Evolutionary conservation across 2,797 vertebrate genomes (phyloP).

Genomic region (Lepus townsendii): DNA sequence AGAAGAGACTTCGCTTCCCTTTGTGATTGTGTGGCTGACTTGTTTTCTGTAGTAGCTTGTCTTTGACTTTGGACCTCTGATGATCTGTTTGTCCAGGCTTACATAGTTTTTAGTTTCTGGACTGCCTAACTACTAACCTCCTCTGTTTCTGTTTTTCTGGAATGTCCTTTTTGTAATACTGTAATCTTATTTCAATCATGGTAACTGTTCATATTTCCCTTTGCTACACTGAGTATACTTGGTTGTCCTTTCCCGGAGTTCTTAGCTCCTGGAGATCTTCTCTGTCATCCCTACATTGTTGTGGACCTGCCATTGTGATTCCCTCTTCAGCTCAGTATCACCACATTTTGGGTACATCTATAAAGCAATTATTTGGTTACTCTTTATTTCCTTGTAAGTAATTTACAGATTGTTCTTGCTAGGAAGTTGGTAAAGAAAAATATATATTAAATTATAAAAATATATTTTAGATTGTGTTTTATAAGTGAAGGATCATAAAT

Average conservation of each 20-base stretch:
- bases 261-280: not conserved
- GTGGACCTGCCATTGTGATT: not conserved
- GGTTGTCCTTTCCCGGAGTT: not conserved
- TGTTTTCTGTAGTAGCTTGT: not conserved
- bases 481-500: not conserved
- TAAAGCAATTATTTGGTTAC: not conserved
- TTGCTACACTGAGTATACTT: not conserved
- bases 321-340: not conserved
- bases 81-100: not conserved
- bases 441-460: not conserved
- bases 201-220: not conserved
- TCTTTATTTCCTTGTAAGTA: not conserved
- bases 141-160: constrained; percentile 4
- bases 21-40: not conserved
- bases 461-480: not conserved
- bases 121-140: not conserved
- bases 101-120: constrained; percentile 3
- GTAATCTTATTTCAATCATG: not conserved
- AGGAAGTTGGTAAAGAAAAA: not conserved
- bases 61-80: not conserved
- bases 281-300: not conserved
- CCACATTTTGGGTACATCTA: not conserved
- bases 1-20: not conserved
- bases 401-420: not conserved
- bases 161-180: not conserved